Conservation (phyloP, 2,888 invertebrate genomes). For the Tetragnatha montana region DNA sequence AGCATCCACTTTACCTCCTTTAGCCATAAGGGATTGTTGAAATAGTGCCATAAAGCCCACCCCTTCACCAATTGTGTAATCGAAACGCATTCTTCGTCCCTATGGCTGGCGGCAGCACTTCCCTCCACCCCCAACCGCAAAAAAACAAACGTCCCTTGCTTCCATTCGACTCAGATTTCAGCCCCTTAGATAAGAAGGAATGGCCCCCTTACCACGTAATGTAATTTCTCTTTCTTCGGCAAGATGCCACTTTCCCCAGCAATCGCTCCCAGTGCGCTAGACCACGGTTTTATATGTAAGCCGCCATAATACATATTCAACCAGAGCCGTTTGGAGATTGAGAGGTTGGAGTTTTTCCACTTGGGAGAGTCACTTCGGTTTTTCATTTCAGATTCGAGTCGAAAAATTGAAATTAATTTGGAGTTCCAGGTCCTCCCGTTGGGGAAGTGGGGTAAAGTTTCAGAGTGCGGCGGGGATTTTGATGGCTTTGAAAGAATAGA, state of each 20-base stretch:
- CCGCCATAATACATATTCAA: constrained; percentile 35
- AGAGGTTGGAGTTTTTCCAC: not conserved
- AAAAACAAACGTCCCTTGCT: constrained; percentile 13
- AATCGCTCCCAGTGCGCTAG: constrained; percentile 13
- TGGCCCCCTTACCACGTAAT: constrained; percentile 38
- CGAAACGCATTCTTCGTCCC: constrained; percentile 28
- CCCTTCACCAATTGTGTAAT: constrained; percentile 11
- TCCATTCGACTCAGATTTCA: constrained; percentile 48
- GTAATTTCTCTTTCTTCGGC: constrained; percentile 46
- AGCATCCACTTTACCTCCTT: too few relatives aligned
- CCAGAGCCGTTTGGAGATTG: not conserved
- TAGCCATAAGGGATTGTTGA: too few relatives aligned
- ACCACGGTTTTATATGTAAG: constrained; percentile 30
- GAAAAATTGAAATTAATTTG: not conserved
- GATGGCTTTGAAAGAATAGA: too few relatives aligned
- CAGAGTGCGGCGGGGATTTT: too few relatives aligned
- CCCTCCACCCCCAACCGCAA: constrained; percentile 39
- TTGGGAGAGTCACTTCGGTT: not conserved
- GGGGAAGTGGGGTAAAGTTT: too few relatives aligned
- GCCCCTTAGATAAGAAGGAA: constrained; percentile 28
- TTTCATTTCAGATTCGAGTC: not conserved
- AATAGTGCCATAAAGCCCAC: not conserved
- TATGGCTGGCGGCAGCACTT: constrained; percentile 30
- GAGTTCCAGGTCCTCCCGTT: too few relatives aligned
- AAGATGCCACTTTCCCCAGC: constrained; percentile 25